phyloP scores from a whole-genome alignment of 2,888 invertebrate genomes.

The Ectemnius continuus region DNA sequence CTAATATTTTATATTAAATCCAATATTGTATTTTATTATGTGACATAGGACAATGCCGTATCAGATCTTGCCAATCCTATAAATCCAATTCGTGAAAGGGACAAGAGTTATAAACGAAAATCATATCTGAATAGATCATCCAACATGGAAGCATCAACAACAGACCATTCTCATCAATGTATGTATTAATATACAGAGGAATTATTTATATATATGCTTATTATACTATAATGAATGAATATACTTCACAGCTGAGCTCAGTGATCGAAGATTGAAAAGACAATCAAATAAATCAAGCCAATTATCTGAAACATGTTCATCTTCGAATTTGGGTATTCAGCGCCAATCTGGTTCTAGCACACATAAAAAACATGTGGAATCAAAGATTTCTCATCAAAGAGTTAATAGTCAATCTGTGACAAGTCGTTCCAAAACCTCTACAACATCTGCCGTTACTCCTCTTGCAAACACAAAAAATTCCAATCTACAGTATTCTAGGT shows the following conservation, averaged over 20 bases:
- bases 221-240: neutral
- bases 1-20: neutral
- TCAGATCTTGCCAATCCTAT: conserved; percentile 58
- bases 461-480: conserved; percentile 53
- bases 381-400: conserved; percentile 49
- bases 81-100: conserved; percentile 76
- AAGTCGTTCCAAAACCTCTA: conserved; percentile 54
- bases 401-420: conserved; percentile 51
- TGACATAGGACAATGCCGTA: conserved; percentile 67
- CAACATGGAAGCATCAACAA: conserved; percentile 77
- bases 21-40: conserved; percentile 27
- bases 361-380: conserved; percentile 54
- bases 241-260: conserved; percentile 69
- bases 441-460: conserved; percentile 55
- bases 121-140: conserved; percentile 82
- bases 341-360: conserved; percentile 48
- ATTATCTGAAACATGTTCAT: conserved; percentile 52
- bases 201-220: neutral
- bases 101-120: conserved; percentile 84
- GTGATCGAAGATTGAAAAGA: conserved; percentile 58
- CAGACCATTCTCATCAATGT: conserved; percentile 52
- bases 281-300: conserved; percentile 56
- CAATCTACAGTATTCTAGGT: conserved; percentile 48
- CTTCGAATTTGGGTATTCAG: conserved; percentile 50
- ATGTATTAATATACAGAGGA: conserved; percentile 18